Base-by-base conservation (phyloP, 2,888 invertebrate species). In the Cerceris ruficornis region DNA sequence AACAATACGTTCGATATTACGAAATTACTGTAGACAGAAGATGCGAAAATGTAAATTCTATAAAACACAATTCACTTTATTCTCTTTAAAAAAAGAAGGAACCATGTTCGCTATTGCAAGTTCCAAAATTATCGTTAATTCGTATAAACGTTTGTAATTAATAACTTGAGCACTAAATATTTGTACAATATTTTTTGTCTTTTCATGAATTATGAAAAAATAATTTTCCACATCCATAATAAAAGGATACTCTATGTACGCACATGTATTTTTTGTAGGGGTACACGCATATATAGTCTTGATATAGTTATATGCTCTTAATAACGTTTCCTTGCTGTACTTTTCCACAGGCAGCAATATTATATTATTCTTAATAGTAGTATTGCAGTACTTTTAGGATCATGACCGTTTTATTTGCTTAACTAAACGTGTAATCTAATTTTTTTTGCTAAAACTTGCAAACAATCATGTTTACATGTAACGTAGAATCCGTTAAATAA, bases 401-500 rank as follows among this genome's bases (percentile, higher is more conserved):
- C 52, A 81, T 76, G 85, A 68, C 72, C 73, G 41, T 73, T 73
- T 73, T 39, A 74, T 64, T 81, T 69, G 39, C 4, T 62, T 69
- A 76, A 67, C 61, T 82, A 74, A 86, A 84, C 78, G 75, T 46
- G 49, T 49, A 69, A 70, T 66, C 28, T 28, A 28, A 41, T 79
- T 58, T 43, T 42, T 75, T 62, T 64, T 15, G 59, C 71, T 77
- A 77, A 71, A 76, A 73, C 60, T 80, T 70, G n/a, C 52, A 73
- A 81, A 82, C 15, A 17, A 65, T 76, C 43, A 52, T 61, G 57
- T 66, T 64, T 70, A 79, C 68, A 72, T 79, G 62, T 67, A 7
- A 77, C 28, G 59, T 62, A 75, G 66, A 73, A 62, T 77, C 28
- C 62, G 65, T 72, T 84, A 78, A 84, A 86, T 85, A 82, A 82